Evolutionary conservation across 2,888 invertebrate genomes (phyloP), one percentile per base, ranked within the genome.

Genomic region (Dasypolia templi): DNA sequence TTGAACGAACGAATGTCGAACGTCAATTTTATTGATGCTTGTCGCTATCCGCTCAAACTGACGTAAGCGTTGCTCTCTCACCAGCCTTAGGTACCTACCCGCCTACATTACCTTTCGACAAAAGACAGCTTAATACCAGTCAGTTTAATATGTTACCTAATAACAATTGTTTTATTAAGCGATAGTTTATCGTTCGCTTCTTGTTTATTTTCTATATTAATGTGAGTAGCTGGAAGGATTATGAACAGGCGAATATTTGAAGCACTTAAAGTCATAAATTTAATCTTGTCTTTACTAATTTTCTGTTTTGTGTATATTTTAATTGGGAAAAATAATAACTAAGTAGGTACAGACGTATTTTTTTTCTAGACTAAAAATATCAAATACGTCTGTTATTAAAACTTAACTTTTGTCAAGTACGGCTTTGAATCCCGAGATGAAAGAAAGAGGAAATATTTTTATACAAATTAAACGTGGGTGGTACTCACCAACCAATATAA

Each of bases 121-220:
- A 87, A 86, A 79, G 86, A 84, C 83, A 83, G 78, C 84, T 84
- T 90, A 88, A 88, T 90, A 84, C 84, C 81, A 83, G 82, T 88
- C 87, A 87, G 87, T 90, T 88, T 86, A 71, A 83, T 81, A 70
- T 84, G 79, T 79, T 80, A 84, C 66, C 64, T 63, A 69, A 78
- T 79, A 72, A 83, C 83, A 83, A 82, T 79, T 87, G 81, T 86
- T 90, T 84, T 86, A 83, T 80, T 86, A 77, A 83, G 58, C 77
- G 71, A 69, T 78, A 73, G 84, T 86, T 83, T 81, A 85, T 88
- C 73, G 83, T 78, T 64, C 42, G 14, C 11, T 59, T 73, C 61
- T 65, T 56, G 61, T 66, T 59, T 73, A 59, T 72, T 26, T 61
- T 51, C 26, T 55, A 17, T 51, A 46, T 29, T 72, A 19, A 56